Percentiles rank a stretch among this genome's conserved stretches.
These are phyloP conservation scores for Delphinapterus leucas DNA, from an alignment of 2,113 vertebrate genomes.

Conservation along the genomic window DNA sequence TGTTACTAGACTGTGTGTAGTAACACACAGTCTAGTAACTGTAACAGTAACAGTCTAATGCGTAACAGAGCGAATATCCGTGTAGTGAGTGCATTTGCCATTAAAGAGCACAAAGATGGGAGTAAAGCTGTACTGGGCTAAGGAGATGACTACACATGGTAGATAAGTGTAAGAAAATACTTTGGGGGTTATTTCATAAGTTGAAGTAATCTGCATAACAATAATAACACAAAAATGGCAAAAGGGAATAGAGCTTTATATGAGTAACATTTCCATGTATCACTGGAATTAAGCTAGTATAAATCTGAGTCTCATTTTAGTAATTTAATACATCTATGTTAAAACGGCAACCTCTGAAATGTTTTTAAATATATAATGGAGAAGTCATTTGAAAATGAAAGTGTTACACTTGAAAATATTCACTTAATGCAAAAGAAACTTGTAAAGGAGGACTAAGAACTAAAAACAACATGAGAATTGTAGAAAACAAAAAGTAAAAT, in stretches of 20 bases:
- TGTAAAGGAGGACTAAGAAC: background rate
- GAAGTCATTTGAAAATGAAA: background rate
- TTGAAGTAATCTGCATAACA: background rate
- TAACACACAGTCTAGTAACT: no score
- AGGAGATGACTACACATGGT: background rate
- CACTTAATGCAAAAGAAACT: background rate
- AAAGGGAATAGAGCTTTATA: background rate
- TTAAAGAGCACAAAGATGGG: no score
- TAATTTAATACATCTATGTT: background rate
- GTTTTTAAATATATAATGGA: background rate
- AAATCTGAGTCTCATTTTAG: background rate
- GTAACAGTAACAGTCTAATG: no score
- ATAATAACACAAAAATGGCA: background rate
- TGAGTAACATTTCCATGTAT: background rate
- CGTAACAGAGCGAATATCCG: no score
- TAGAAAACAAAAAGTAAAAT: background rate
- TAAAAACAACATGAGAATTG: background rate
- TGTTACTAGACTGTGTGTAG: no score
- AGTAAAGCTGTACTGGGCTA: no score
- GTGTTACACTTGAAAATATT: background rate
- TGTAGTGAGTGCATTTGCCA: no score
- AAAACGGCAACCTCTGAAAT: background rate
- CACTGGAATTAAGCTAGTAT: background rate
- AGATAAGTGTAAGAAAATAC: background rate
- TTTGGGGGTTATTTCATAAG: background rate